Base-by-base conservation (phyloP, 2,113 vertebrate genomes). In the Agelaius tricolor region DNA sequence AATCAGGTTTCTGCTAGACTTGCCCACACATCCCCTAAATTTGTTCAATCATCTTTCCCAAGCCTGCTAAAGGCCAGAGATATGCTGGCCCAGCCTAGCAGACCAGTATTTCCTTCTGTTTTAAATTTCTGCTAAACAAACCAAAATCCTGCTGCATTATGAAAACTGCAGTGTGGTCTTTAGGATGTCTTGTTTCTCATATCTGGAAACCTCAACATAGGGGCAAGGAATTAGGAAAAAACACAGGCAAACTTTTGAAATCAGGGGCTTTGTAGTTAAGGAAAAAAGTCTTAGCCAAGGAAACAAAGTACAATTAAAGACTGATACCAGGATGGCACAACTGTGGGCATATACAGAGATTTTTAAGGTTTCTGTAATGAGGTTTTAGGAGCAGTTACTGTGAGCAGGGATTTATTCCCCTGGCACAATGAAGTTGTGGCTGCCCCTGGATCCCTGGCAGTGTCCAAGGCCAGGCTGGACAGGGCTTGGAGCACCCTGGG, bases 401-500 rank as follows among this genome's bases (percentile, higher is more conserved):
- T 5, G 22, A 84, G 19, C 55, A 61, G 49, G 28, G 41, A 61
- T 46, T 75, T 24, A 20, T 35, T 90, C 66, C 49, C 52, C 4
- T 15, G 52, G 74, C 78, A 82, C 66, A 84, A 27, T 22, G 55
- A 68, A 62, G 20, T 1, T 82, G 24, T 75, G 46, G 62, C 14
- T 76, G 26, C 17, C 21, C 33, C 16, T 54, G 49, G 61, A 62
- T 54, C 62, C 20, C 44, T 89, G 55, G n/a, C 3, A n/a, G 12
- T 11, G 49, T 4, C 24, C 79, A 62, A 57, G 18, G 55, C n/a
- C 71, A 57, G 9, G 18, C 0, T 62, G 72, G 78, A 83, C 0
- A 0, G 8, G 62, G 41, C 9, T 71, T 57, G 41, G 65, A 71
- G 31, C 22, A 63, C 0, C 30, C 49, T 49, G 49, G 57, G 13